Evolutionary conservation across 2,113 vertebrate species (phyloP), one percentile per base, ranked within the genome.

Genomic region (Upupa epops): DNA sequence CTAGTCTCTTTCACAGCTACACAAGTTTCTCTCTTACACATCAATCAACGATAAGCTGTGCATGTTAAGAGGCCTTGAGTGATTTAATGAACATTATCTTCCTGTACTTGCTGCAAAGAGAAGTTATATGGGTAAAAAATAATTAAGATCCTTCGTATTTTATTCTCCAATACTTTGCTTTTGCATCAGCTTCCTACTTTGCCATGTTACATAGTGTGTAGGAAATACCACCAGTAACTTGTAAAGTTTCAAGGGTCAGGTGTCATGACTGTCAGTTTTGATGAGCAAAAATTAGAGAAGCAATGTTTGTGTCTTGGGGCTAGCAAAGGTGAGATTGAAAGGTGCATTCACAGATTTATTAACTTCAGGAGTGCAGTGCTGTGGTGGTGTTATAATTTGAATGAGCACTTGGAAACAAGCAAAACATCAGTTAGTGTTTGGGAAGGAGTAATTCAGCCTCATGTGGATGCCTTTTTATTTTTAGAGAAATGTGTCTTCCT

Each of bases 401-500:
- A 79, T 76, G 81, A 90, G 83, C 52, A 55, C 93, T 87, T 89
- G 68, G 69, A 96, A 96, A 89, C 32, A 95, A 92, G 87, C 12
- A 85, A 91, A 91, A 96, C 63, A 95, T 94, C 88, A 71, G 74
- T 93, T 93, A 91, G 66, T 87, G 81, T 92, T 95, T 91, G 71
- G 34, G 19, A 93, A 93, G 45, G 90, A 95, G 86, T 91, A 90
- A 95, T 90, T 90, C 88, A 93, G 80, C 82, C 90, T 94, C 48
- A 9, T 89, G 92, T 51, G 72, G 55, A 84, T 85, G 86, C 59
- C 86, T 96, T 95, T n/a, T 96, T 96, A 94, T 96, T 96, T 96
- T 94, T 93, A 94, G 95, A 92, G 91, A 93, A 96, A 92, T 68
- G 75, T 93, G 81, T 94, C 82, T 96, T 91, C 94, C 87, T 94